These are phyloP conservation scores for Diprion similis DNA, from an alignment of 1,140 invertebrate species.

Conservation along the genomic window DNA sequence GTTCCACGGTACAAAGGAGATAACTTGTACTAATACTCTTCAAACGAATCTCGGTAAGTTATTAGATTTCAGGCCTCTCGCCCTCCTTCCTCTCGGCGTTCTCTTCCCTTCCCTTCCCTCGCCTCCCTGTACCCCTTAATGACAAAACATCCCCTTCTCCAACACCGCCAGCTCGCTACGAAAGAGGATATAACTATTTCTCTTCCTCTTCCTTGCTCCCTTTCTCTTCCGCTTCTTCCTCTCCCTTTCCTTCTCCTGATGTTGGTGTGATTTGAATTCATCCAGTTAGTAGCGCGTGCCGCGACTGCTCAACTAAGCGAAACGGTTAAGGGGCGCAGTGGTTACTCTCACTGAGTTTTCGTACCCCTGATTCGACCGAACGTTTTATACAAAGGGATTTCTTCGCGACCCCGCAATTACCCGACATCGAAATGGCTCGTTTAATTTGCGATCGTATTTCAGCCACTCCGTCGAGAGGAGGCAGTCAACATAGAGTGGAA, in stretches of 20 bases:
- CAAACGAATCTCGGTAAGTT: no score
- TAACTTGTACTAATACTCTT: no score
- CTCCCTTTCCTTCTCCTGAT: conserved; percentile 22
- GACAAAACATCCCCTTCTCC: conserved; percentile 4
- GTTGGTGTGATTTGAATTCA: conserved; percentile 60
- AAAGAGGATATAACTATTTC: conserved; percentile 55
- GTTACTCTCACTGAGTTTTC: conserved; percentile 33
- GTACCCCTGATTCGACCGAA: background rate
- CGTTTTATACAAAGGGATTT: background rate
- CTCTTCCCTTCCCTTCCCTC: no score
- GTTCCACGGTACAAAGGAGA: no score
- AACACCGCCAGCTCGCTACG: conserved; percentile 25
- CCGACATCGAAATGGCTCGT: no score
- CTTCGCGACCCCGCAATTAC: background rate
- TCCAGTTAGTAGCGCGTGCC: conserved; percentile 58
- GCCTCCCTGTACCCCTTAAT: background rate
- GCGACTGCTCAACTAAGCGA: conserved; percentile 45
- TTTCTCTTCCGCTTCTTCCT: no score
- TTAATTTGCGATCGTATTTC: no score
- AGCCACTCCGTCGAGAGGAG: no score
- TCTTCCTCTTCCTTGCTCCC: conserved; percentile 37
- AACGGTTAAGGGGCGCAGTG: conserved; percentile 48
- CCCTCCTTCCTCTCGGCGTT: no score
- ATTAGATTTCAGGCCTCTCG: no score
- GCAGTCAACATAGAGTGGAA: no score